Evolutionary conservation across 2,888 invertebrate species (phyloP), one percentile per base, ranked within the genome.

Genomic region (Drosophila robusta): DNA sequence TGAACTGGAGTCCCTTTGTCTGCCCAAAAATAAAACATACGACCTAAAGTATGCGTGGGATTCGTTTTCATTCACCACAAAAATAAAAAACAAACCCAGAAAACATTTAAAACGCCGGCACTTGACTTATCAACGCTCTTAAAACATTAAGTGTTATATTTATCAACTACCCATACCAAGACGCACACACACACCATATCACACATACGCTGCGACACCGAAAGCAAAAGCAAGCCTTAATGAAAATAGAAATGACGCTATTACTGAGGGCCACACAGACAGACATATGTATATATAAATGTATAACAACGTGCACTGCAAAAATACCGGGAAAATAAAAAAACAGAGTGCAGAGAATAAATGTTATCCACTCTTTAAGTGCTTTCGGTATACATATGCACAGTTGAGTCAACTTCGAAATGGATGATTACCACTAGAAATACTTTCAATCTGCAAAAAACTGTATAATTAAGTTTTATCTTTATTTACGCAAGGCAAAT

Each of bases 211-310:
- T 5, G 24, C 42, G 34, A 70, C 61, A 46, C 39, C 26, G 18
- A 64, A 58, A 72, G 52, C 56, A 46, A n/a, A 70, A 65, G 14
- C 58, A 73, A 80, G 87, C 75, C 80, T 83, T 77, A 58, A 75
- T 85, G 69, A 74, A 89, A 87, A 86, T 89, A 87, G 86, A 89
- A 86, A 87, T 87, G 83, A 84, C 84, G 84, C 61, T 79, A 85
- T 74, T 63, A 39, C 69, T 57, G 50, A 67, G 79, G 60, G 64
- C 56, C 50, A 51, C 26, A 55, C 46, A 69, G 29, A 9, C 32
- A 63, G 55, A 47, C 38, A 38, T 12, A 56, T 47, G 14, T 46
- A 50, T 47, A 16, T 46, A 50, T 11, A 54, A 44, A 38, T 29
- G 29, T 36, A 41, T 44, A 51, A 58, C 41, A 71, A 66, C 24